A percentile compares a stretch with the other conserved stretches of the same genome.
Conservation (phyloP, 2,888 invertebrate species). For the Colletes collaris region DNA sequence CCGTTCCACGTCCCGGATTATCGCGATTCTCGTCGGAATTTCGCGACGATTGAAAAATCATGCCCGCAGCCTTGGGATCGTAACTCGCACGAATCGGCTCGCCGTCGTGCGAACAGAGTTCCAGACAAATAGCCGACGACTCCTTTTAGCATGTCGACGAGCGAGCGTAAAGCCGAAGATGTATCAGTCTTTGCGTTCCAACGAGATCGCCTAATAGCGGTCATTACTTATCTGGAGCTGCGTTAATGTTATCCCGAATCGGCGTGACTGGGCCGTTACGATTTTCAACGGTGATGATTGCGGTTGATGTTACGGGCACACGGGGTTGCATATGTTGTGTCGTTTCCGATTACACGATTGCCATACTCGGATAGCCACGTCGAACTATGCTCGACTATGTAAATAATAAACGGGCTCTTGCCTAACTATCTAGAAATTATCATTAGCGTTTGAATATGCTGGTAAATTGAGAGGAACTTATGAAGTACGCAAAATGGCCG, state of each 20-base stretch:
- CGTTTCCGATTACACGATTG: not conserved
- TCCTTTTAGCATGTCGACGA: conserved; percentile 62
- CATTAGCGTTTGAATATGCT: too few species aligned
- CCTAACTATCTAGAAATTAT: too few species aligned
- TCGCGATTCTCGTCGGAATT: conserved; percentile 36
- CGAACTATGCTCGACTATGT: too few species aligned
- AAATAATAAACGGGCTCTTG: too few species aligned
- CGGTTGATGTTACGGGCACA: conserved; percentile 23
- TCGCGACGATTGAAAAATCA: conserved; percentile 54
- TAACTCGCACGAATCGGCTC: conserved; percentile 29
- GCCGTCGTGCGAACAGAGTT: conserved; percentile 44
- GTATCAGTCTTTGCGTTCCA: conserved; percentile 70
- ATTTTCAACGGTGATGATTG: conserved; percentile 52
- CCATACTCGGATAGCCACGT: too few species aligned
- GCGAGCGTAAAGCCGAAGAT: conserved; percentile 62
- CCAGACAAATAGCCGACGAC: conserved; percentile 66
- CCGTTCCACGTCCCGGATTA: conserved; percentile 3
- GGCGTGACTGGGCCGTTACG: conserved; percentile 57
- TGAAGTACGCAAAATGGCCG: too few species aligned
- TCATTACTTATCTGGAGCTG: conserved; percentile 65
- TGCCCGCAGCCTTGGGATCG: conserved; percentile 46
- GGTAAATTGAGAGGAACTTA: too few species aligned
- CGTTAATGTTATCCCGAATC: conserved; percentile 62
- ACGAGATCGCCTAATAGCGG: conserved; percentile 70
- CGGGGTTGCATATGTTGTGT: not conserved